These are phyloP conservation scores for Botrylloides violaceus DNA, from an alignment of 23 tunicate genomes.

Conservation along the genomic window DNA sequence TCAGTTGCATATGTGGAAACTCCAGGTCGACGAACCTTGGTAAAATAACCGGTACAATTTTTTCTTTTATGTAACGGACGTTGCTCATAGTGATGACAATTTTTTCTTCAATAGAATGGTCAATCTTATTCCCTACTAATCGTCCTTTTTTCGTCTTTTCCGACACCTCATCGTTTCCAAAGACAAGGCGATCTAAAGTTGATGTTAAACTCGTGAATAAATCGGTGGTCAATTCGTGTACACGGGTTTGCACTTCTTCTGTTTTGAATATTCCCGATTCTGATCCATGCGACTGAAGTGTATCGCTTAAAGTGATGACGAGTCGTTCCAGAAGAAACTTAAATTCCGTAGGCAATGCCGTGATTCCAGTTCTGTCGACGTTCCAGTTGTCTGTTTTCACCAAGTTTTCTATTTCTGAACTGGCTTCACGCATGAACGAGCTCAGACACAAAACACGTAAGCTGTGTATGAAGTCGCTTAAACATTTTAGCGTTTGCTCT, in stretches of 20 bases:
- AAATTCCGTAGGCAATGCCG: constrained; percentile 10
- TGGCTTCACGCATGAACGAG: constrained; percentile 66
- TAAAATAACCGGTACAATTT: constrained; percentile 12
- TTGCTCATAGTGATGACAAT: constrained; percentile 15
- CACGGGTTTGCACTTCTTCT: constrained; percentile 49
- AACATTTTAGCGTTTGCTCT: constrained; percentile 47
- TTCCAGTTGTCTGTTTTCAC: constrained; percentile 4
- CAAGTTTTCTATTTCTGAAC: background rate
- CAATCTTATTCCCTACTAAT: background rate
- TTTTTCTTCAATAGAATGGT: background rate
- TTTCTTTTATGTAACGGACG: constrained; percentile 18
- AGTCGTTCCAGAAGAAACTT: constrained; percentile 22
- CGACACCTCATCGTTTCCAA: background rate
- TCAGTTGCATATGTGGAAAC: constrained; percentile 54
- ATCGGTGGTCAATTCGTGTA: constrained; percentile 34
- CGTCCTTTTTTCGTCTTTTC: background rate
- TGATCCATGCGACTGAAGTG: constrained; percentile 45
- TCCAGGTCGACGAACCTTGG: constrained; percentile 28
- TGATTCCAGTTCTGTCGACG: constrained; percentile 10
- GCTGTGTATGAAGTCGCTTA: constrained; percentile 65
- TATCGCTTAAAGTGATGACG: constrained; percentile 40
- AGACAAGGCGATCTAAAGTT: constrained; percentile 4
- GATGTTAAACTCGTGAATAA: constrained; percentile 28
- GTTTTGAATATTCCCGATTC: constrained; percentile 70
- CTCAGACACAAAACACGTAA: constrained; percentile 58